Percentiles rank a stretch among this genome's conserved stretches.
Conservation (phyloP, 2,113 vertebrate genomes). For the Ophiodon elongatus region DNA sequence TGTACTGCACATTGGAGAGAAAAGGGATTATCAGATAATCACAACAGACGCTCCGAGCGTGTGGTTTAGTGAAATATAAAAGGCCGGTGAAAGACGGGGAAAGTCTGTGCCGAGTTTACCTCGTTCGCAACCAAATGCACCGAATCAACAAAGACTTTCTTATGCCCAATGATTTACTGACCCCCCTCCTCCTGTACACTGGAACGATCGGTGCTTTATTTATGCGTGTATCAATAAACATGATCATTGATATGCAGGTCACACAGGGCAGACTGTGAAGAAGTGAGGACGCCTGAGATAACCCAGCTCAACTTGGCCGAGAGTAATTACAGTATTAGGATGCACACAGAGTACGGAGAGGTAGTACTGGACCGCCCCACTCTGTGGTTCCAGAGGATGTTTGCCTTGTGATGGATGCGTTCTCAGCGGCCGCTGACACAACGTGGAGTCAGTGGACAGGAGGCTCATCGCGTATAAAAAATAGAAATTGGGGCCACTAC, state of each 20-base stretch:
- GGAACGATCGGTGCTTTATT: conserved; percentile 19
- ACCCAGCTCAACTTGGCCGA: background rate
- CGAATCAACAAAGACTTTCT: conserved; percentile 19
- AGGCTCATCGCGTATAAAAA: conserved; percentile 32
- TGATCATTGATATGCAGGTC: conserved; percentile 48
- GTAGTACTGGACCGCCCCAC: conserved; percentile 34
- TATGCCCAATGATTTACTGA: conserved; percentile 44
- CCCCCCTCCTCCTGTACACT: conserved; percentile 6
- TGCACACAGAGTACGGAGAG: conserved; percentile 33
- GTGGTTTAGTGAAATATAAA: conserved; percentile 21
- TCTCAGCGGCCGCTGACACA: conserved; percentile 53
- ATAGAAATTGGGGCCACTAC: conserved; percentile 32
- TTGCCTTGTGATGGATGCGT: conserved; percentile 60
- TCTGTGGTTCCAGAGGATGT: conserved; percentile 61
- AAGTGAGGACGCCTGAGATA: background rate
- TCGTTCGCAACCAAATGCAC: conserved; percentile 3
- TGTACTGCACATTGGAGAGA: conserved; percentile 10
- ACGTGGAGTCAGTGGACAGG: conserved; percentile 35
- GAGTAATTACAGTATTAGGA: conserved; percentile 48
- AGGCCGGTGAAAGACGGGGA: background rate
- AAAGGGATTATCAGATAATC: conserved; percentile 53
- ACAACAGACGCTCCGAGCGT: conserved; percentile 16
- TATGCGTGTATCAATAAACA: conserved; percentile 33
- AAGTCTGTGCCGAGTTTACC: conserved; percentile 5
- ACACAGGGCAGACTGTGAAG: background rate